phyloP scores from a whole-genome alignment of 2,888 invertebrate species.

The Patella depressa region DNA sequence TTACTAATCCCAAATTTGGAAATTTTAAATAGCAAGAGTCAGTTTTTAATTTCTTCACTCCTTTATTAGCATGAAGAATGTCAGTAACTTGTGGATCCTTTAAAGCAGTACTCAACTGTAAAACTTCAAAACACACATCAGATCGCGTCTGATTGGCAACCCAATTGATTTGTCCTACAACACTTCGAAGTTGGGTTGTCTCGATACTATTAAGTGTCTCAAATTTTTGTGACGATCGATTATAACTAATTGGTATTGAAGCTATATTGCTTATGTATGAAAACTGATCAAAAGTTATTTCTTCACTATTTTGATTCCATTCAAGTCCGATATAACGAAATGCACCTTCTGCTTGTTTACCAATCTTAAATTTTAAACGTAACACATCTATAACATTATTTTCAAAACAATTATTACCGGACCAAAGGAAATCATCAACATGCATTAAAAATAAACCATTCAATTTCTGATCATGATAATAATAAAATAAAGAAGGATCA shows the following conservation, averaged over 20 bases:
- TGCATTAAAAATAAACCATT: constrained; percentile 4
- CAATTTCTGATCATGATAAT: no score
- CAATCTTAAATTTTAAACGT: constrained; percentile 12
- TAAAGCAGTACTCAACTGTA: no score
- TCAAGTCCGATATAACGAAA: constrained; percentile 17
- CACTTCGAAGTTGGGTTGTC: constrained; percentile 5
- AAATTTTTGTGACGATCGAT: constrained; percentile 5
- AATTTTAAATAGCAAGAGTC: no score
- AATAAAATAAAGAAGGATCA: no score
- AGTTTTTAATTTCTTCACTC: no score
- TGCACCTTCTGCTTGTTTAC: constrained; percentile 5
- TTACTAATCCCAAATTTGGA: no score
- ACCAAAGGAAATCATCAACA: constrained; percentile 25
- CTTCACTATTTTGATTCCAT: background rate
- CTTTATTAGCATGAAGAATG: no score
- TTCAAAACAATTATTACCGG: no score
- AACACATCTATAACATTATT: constrained; percentile 1
- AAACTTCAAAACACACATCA: no score
- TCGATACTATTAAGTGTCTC: background rate
- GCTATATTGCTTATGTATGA: background rate
- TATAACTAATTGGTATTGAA: background rate
- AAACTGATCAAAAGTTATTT: background rate
- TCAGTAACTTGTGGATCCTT: no score
- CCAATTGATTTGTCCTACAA: no score
- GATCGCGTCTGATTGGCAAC: no score